A percentile compares a stretch with the other conserved stretches of the same genome.
These are phyloP conservation scores for Polia nebulosa DNA, from an alignment of 2,888 invertebrate species.

Conservation along the genomic window DNA sequence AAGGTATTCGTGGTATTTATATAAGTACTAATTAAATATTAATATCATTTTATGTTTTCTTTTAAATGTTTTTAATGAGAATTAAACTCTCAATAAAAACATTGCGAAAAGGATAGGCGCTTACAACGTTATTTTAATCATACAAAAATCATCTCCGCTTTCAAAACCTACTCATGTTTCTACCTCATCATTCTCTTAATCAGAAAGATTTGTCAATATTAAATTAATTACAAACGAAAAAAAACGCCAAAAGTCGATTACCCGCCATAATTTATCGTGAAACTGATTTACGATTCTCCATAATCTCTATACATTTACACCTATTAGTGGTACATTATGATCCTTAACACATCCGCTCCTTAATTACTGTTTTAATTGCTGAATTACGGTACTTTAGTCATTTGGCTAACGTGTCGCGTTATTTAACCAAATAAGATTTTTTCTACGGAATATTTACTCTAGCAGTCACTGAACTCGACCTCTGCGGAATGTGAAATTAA, in stretches of 20 bases:
- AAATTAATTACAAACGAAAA: not conserved
- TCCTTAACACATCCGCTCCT: constrained; percentile 23
- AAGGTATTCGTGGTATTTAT: not conserved
- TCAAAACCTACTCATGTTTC: not conserved
- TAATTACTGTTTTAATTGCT: constrained; percentile 41
- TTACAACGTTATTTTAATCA: not conserved
- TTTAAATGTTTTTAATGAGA: not conserved
- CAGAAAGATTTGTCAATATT: not conserved
- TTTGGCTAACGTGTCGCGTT: constrained; percentile 44
- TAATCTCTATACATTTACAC: constrained; percentile 3
- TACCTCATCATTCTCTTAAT: not conserved
- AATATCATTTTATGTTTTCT: no score
- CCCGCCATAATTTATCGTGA: constrained; percentile 1
- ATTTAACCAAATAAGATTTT: constrained; percentile 32
- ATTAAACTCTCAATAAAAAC: not conserved
- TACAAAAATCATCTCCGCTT: not conserved
- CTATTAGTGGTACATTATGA: constrained; percentile 43
- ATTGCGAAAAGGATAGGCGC: no score
- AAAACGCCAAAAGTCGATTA: not conserved
- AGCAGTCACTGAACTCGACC: constrained; percentile 30
- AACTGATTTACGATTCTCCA: constrained; percentile 15
- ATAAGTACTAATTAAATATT: not conserved
- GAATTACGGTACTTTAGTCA: constrained; percentile 47
- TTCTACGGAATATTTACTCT: constrained; percentile 15
- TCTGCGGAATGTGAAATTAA: not conserved